Evolutionary conservation across 2,888 invertebrate genomes (phyloP).

Genomic region (Protophormia terraenovae): DNA sequence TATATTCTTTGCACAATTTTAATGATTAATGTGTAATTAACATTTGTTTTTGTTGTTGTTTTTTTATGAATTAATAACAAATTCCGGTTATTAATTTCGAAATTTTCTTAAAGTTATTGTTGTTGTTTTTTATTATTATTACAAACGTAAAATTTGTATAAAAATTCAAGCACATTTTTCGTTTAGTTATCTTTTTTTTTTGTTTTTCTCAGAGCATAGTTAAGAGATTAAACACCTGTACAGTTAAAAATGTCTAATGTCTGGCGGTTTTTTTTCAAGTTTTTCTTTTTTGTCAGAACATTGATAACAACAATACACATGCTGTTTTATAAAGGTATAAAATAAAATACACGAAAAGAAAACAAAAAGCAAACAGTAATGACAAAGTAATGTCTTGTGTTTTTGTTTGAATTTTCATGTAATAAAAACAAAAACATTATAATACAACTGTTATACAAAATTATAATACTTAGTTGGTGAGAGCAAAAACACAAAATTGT

Average conservation of each 20-base stretch:
- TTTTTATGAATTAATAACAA: neutral
- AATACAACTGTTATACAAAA: too few species aligned
- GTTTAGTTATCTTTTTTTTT: too few species aligned
- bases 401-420: neutral
- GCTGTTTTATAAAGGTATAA: neutral
- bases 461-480: too few species aligned
- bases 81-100: neutral
- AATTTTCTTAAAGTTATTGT: conserved; percentile 4
- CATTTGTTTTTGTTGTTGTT: neutral
- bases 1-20: too few species aligned
- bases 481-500: neutral
- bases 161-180: conserved; percentile 20
- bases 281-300: neutral
- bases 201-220: neutral
- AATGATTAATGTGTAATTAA: neutral
- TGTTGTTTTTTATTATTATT: neutral
- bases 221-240: conserved; percentile 58
- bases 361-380: neutral
- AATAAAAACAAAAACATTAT: too few species aligned
- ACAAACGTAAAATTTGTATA: neutral
- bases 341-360: neutral
- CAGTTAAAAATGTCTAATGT: conserved; percentile 41
- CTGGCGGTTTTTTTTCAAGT: conserved; percentile 35
- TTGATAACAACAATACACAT: neutral
- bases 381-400: neutral